A percentile compares a stretch with the other conserved stretches of the same genome.
Evolutionary conservation across 2,797 vertebrate genomes (phyloP).

Genomic region (Ciconia nigra): DNA sequence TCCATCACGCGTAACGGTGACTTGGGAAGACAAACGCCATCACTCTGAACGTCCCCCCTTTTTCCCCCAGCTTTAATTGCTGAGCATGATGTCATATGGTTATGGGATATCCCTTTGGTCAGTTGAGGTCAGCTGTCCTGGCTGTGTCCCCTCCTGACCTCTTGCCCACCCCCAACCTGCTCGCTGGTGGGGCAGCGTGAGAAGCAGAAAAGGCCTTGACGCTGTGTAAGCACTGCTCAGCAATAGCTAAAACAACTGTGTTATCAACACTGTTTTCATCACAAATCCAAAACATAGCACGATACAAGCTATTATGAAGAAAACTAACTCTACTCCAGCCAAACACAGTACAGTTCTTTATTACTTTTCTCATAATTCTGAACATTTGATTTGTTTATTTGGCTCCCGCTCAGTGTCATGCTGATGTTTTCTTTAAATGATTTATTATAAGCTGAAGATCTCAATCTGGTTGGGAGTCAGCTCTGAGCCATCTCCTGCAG

Average conservation of each 20-base stretch:
- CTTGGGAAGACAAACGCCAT: not conserved
- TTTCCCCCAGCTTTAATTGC: not conserved
- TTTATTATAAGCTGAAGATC: not conserved
- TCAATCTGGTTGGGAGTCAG: not conserved
- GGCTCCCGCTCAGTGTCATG: not conserved
- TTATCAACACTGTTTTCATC: not conserved
- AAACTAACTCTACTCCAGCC: not conserved
- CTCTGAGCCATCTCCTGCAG: not conserved
- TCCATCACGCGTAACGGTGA: rapidly evolving
- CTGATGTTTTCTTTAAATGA: not conserved
- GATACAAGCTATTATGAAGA: not conserved
- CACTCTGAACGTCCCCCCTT: rapidly evolving
- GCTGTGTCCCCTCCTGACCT: not conserved
- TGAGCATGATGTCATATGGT: not conserved
- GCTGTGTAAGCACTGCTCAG: not conserved
- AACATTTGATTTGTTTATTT: not conserved
- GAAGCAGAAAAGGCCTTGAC: not conserved
- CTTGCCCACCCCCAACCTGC: not conserved
- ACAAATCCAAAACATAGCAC: not conserved
- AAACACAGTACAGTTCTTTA: not conserved
- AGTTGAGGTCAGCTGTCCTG: not conserved
- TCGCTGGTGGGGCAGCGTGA: not conserved
- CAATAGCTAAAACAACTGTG: not conserved
- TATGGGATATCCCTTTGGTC: not conserved
- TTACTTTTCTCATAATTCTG: not conserved